phyloP scores from a whole-genome alignment of 1,140 invertebrate genomes.

The Philotrypesis tridentata region DNA sequence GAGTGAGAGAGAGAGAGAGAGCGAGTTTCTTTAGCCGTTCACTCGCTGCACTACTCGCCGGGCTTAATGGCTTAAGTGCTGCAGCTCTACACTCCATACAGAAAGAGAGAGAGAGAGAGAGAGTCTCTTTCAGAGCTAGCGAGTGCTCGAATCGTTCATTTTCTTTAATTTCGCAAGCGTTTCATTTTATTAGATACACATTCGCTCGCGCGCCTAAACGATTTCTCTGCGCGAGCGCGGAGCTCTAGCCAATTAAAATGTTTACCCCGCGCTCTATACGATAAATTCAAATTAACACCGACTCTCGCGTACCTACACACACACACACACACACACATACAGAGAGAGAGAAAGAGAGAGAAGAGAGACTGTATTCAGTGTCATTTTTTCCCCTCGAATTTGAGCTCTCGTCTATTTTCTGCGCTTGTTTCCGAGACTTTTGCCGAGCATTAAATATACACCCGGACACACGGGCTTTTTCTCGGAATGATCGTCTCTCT shows the following conservation, averaged over 20 bases:
- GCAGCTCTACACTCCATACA: neutral
- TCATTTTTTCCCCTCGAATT: slow-evolving; percentile 1
- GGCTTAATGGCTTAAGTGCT: slow-evolving; percentile 16
- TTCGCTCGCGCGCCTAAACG: slow-evolving; percentile 9
- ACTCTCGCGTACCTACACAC: too few relatives aligned
- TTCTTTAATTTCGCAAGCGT: slow-evolving; percentile 42
- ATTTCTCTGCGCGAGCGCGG: neutral
- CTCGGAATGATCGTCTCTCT: too few relatives aligned
- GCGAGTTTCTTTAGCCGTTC: slow-evolving; percentile 1
- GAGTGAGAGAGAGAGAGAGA: neutral
- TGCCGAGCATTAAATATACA: too few relatives aligned
- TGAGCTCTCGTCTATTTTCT: neutral
- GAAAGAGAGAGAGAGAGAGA: too few relatives aligned
- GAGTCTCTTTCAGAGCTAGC: neutral
- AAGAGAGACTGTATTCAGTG: neutral
- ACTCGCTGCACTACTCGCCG: neutral
- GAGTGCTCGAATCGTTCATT: slow-evolving; percentile 52
- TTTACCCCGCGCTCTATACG: slow-evolving; percentile 12
- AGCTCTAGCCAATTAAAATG: slow-evolving; percentile 39
- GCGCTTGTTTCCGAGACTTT: neutral
- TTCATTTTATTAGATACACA: slow-evolving; percentile 22
- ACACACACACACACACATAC: neutral
- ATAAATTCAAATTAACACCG: slow-evolving; percentile 16
- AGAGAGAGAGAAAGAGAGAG: too few relatives aligned
- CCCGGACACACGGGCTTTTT: too few relatives aligned